Conservation (phyloP, 2,113 vertebrate genomes). For the Rynchops niger region DNA sequence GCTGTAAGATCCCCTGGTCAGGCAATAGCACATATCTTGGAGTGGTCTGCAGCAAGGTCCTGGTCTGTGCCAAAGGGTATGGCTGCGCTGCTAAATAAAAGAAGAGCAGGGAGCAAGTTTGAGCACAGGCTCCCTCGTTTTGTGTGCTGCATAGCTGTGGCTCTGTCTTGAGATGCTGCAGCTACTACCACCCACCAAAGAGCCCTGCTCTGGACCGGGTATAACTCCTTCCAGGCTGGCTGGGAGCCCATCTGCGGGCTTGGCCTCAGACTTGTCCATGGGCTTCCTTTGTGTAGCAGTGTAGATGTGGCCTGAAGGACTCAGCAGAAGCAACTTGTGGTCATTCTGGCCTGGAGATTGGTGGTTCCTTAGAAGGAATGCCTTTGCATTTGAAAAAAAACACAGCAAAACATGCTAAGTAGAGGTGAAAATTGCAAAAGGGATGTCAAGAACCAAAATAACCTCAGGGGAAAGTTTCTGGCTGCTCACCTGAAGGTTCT, state of each 20-base stretch:
- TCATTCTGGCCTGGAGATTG: not conserved
- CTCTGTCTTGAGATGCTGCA: not conserved
- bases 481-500: not conserved
- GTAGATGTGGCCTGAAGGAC: not conserved
- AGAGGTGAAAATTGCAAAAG: not conserved
- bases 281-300: not conserved
- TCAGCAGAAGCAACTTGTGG: not conserved
- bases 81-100: not conserved
- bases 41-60: not conserved
- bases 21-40: rapidly evolving
- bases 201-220: not conserved
- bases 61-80: not conserved
- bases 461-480: not conserved
- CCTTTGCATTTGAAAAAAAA: not conserved
- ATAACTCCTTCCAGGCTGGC: not conserved
- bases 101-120: not conserved
- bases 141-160: not conserved
- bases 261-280: not conserved
- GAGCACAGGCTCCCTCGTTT: not conserved
- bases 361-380: not conserved
- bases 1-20: not conserved
- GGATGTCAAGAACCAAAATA: not conserved
- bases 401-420: not conserved
- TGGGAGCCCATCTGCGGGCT: not conserved
- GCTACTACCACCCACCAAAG: not conserved